Base-by-base conservation (phyloP, 2,888 invertebrate species). In the Pasiphila rectangulata region DNA sequence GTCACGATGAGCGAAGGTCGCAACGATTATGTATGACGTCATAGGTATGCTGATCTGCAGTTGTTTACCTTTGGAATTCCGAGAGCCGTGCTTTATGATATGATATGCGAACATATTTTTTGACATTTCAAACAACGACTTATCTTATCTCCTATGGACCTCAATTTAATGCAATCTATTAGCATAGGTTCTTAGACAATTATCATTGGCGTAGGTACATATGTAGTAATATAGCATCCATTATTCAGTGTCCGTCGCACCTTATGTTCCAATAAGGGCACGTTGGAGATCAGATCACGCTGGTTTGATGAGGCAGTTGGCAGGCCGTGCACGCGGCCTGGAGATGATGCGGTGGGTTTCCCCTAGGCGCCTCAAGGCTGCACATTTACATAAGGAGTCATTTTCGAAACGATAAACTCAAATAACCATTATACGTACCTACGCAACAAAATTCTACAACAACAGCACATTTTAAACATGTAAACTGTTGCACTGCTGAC, bases 311-410 rank as follows among this genome's bases (percentile, higher is more conserved):
- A 35, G 41, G 16, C 17, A 4, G 19, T 42, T 32, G 37, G 41
- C 12, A 46, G 40, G 41, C 46, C 1, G 24, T 12, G 19, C 46
- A 46, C 46, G 40, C 10, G 27, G 19, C 34, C 5, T 9, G 25
- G 9, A 6, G 39, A 39, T 19, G 23, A 37, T 23, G 40, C 9
- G 32, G 15, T 12, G 35, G 46, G 29, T 36, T 36, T 24, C 40
- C 45, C 27, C 46, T 40, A 29, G 30, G 16, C 29, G 13, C 34
- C 17, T n/a, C 41, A 37, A 46, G 47, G 42, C 41, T 38, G 21
- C 2, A 2, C 37, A 9, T 42, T 25, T 42, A 19, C 41, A 37
- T 41, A 21, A n/a, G n/a, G n/a, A n/a, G n/a, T n/a, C n/a, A n/a
- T n/a, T n/a, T n/a, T 10, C 21, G 25, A 24, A 29, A 12, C 2